These are phyloP conservation scores for Teleiodes luculella DNA, from an alignment of 2,888 invertebrate genomes.

Conservation along the genomic window DNA sequence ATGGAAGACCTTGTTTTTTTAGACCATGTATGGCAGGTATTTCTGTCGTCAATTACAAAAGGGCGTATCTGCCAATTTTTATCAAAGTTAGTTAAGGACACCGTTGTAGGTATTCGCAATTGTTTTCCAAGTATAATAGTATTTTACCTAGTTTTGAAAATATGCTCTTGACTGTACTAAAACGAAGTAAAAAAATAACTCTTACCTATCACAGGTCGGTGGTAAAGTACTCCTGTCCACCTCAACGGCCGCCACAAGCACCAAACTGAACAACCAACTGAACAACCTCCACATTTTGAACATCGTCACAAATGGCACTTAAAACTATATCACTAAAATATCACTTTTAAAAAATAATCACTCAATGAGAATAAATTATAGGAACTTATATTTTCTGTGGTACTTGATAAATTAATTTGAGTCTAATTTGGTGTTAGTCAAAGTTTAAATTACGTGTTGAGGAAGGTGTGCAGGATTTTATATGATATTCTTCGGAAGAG, in stretches of 20 bases:
- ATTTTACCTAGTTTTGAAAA: background rate
- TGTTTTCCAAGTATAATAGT: background rate
- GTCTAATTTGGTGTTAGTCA: slow-evolving; percentile 19
- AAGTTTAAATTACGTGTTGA: slow-evolving; percentile 57
- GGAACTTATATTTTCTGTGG: slow-evolving; percentile 9
- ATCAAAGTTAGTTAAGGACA: too few relatives aligned
- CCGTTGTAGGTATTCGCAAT: too few relatives aligned
- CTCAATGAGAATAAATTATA: slow-evolving; percentile 37
- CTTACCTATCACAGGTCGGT: slow-evolving; percentile 78
- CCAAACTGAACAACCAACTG: slow-evolving; percentile 40
- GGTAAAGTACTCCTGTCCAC: slow-evolving; percentile 65
- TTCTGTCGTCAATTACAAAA: too few relatives aligned
- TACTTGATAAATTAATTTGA: slow-evolving; percentile 5
- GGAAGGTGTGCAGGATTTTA: slow-evolving; percentile 58
- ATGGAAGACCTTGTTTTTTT: too few relatives aligned
- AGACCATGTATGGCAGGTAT: too few relatives aligned
- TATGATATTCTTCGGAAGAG: slow-evolving; percentile 58
- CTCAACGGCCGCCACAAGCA: slow-evolving; percentile 46
- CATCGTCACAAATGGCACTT: slow-evolving; percentile 33
- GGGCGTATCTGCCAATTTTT: too few relatives aligned
- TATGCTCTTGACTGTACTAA: background rate
- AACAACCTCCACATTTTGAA: slow-evolving; percentile 50
- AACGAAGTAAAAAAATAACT: slow-evolving; percentile 14
- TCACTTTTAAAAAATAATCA: slow-evolving; percentile 48
- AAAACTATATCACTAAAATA: slow-evolving; percentile 35